A percentile compares a stretch with the other conserved stretches of the same genome.
Conservation (phyloP, 2,797 vertebrate species). For the Cirrhinus molitorella region DNA sequence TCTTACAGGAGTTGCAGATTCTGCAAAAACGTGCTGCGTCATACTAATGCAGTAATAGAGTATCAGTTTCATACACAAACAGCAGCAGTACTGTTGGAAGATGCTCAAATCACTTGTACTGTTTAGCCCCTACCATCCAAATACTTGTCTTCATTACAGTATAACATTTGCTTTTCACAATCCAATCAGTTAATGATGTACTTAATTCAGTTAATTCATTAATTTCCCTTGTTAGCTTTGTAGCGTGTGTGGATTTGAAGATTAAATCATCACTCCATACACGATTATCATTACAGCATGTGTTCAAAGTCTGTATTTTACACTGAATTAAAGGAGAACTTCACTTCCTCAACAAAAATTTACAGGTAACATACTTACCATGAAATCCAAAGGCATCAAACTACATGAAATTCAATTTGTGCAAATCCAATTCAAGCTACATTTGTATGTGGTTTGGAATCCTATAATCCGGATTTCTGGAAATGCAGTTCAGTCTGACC, state of each 20-base stretch:
- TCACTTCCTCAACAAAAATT: too few relatives aligned
- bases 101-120: not conserved
- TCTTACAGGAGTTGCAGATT: not conserved
- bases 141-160: not conserved
- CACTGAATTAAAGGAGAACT: not conserved
- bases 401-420: too few relatives aligned
- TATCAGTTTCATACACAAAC: conserved; percentile 26
- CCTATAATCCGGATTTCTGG: too few relatives aligned
- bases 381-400: too few relatives aligned
- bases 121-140: not conserved
- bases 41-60: not conserved
- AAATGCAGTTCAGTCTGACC: too few relatives aligned
- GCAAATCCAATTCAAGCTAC: too few relatives aligned
- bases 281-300: not conserved
- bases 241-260: not conserved
- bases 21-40: not conserved
- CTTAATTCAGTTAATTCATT: not conserved
- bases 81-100: not conserved
- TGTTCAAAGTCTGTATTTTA: not conserved
- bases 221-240: not conserved
- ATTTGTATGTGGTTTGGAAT: too few relatives aligned
- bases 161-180: not conserved
- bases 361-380: too few relatives aligned
- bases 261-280: not conserved
- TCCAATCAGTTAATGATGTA: not conserved